Percentiles rank a stretch among this genome's conserved stretches.
Conservation (phyloP, 2,797 vertebrate species). For the Propithecus deckenii region DNA sequence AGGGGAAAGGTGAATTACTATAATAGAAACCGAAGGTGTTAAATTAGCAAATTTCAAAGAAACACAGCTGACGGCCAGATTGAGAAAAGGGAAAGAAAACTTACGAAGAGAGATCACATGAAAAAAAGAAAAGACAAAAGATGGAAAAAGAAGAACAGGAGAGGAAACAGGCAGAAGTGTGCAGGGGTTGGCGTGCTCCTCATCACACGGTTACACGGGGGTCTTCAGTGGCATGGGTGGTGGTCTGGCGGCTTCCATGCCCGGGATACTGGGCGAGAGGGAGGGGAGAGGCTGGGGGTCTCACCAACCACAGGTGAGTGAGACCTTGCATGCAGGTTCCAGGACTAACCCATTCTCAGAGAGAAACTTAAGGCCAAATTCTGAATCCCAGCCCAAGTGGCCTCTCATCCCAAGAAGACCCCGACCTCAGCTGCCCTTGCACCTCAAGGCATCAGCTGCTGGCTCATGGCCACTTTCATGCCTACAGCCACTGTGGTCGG, state of each 20-base stretch:
- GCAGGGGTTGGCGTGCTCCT: neutral
- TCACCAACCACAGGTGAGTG: neutral
- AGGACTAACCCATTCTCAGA: neutral
- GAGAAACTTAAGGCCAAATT: neutral
- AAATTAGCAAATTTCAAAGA: neutral
- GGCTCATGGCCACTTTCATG: neutral
- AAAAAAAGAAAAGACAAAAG: neutral
- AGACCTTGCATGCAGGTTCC: neutral
- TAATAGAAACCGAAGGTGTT: neutral
- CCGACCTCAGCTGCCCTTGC: neutral
- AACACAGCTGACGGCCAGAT: neutral
- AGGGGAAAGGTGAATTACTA: neutral
- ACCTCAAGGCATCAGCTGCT: neutral
- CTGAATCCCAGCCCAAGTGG: neutral
- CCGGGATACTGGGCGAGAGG: neutral
- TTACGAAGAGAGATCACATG: neutral
- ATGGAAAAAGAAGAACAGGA: accelerated
- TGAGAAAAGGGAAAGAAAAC: neutral
- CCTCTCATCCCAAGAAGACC: neutral
- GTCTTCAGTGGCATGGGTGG: accelerated
- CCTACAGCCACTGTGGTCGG: neutral
- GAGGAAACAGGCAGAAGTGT: accelerated
- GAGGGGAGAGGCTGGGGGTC: neutral
- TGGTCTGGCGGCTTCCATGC: neutral
- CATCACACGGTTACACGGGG: neutral